Evolutionary conservation across 2,113 vertebrate genomes (phyloP).

Genomic region (Gulo gulo): DNA sequence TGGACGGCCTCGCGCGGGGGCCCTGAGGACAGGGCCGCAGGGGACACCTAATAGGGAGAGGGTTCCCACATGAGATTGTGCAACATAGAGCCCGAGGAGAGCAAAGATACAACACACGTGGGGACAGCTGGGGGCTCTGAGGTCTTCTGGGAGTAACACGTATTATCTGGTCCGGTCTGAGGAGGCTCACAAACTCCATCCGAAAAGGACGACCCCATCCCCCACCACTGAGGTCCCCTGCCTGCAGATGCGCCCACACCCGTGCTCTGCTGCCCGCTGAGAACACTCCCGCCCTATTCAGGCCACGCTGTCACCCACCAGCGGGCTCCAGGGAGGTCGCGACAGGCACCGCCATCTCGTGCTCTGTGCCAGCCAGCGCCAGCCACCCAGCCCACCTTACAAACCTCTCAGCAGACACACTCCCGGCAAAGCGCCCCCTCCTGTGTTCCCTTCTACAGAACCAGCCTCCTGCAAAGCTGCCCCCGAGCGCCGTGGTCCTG

Average conservation of each 20-base stretch:
- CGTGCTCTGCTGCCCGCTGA: neutral
- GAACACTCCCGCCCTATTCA: neutral
- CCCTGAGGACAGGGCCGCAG: neutral
- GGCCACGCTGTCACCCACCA: neutral
- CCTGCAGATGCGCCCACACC: no score
- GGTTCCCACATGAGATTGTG: neutral
- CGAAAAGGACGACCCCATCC: neutral
- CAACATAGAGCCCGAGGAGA: neutral
- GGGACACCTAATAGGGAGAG: neutral
- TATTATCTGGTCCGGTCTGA: neutral
- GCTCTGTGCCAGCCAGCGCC: neutral
- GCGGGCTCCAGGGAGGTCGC: no score
- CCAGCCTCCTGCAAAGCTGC: neutral
- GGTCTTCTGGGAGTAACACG: neutral
- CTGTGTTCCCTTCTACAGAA: neutral
- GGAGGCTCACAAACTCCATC: neutral
- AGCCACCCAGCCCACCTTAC: neutral
- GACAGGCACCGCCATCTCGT: neutral
- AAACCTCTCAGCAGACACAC: neutral
- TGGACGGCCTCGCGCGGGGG: neutral
- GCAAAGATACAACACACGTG: fast-evolving
- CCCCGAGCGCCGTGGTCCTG: neutral
- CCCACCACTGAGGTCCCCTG: fast-evolving
- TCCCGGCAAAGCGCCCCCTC: neutral
- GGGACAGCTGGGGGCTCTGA: neutral